These are phyloP conservation scores for Anomalospiza imberbis DNA, from an alignment of 2,797 vertebrate genomes.

Conservation along the genomic window DNA sequence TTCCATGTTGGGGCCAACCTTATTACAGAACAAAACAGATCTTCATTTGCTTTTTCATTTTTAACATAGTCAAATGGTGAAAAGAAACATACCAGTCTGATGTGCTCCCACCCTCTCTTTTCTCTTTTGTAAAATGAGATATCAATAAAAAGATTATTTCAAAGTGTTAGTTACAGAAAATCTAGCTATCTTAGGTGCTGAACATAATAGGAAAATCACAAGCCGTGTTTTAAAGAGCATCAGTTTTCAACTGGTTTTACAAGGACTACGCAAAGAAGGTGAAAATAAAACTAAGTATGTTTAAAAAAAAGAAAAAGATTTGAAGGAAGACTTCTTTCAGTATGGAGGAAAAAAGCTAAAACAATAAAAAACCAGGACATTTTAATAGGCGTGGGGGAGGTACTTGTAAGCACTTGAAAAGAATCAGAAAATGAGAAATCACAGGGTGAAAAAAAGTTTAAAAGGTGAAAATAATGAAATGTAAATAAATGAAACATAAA, in stretches of 20 bases:
- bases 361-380: background rate
- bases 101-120: background rate
- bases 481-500: conserved; percentile 65
- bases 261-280: background rate
- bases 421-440: conserved; percentile 50
- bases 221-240: background rate
- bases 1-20: background rate
- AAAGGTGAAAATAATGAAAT: conserved; percentile 64
- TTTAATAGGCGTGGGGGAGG: background rate
- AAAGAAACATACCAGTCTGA: background rate
- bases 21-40: background rate
- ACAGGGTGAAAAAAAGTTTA: conserved; percentile 30
- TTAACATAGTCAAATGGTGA: background rate
- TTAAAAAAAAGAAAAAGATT: background rate
- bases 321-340: background rate
- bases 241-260: background rate
- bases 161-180: background rate
- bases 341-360: background rate
- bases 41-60: background rate
- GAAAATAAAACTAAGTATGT: background rate
- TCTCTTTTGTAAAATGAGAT: background rate
- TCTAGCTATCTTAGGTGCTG: background rate
- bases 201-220: background rate
- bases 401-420: conserved; percentile 31
- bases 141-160: conserved; percentile 17